These are phyloP conservation scores for Diaphora mendica DNA, from an alignment of 2,888 invertebrate species.

Conservation along the genomic window DNA sequence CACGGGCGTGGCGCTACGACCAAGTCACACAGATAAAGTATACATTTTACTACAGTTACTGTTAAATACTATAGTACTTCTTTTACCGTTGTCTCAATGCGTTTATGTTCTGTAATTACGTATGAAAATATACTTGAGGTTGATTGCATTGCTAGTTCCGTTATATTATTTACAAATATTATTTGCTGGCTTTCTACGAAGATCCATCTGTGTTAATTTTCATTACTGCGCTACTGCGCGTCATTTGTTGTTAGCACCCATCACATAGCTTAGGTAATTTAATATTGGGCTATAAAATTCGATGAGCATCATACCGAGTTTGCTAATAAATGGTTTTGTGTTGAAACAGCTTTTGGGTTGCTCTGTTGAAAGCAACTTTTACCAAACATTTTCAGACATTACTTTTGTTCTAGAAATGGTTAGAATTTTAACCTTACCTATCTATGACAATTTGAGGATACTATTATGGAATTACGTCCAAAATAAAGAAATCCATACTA, in stretches of 20 bases:
- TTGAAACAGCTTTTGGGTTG: not conserved
- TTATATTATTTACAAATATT: constrained; percentile 8
- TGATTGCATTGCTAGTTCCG: constrained; percentile 14
- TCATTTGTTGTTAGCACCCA: not conserved
- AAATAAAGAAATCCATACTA: too few relatives aligned
- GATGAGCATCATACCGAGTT: not conserved
- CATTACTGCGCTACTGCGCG: not conserved
- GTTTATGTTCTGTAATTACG: constrained; percentile 16
- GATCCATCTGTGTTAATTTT: not conserved
- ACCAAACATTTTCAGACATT: not conserved
- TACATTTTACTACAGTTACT: constrained; percentile 37
- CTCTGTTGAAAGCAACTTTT: too few relatives aligned
- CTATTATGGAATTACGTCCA: too few relatives aligned
- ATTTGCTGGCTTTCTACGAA: not conserved
- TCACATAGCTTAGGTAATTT: not conserved
- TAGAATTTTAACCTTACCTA: too few relatives aligned
- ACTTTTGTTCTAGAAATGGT: not conserved
- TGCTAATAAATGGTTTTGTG: not conserved
- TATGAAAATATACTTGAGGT: constrained; percentile 1
- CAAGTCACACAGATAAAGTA: constrained; percentile 43
- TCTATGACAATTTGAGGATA: too few relatives aligned
- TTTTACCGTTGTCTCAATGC: constrained; percentile 25
- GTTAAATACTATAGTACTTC: constrained; percentile 35
- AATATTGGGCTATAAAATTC: not conserved
- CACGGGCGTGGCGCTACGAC: constrained; percentile 55